Conservation (phyloP, 2,888 invertebrate species). For the Drosophila longiperda region DNA sequence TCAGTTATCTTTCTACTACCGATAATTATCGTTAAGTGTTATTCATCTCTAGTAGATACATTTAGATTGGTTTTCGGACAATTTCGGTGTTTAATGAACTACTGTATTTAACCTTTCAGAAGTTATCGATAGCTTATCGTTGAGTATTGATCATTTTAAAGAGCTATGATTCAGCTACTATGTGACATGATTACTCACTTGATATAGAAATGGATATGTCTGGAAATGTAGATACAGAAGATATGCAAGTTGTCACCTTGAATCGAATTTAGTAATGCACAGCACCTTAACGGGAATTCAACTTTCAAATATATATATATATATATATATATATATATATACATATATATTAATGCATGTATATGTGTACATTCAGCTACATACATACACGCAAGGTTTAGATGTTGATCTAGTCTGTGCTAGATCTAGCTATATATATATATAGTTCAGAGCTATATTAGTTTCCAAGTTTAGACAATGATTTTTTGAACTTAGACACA, state of each 20-base stretch:
- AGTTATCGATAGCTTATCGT: slow-evolving; percentile 14
- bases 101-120: not conserved
- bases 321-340: slow-evolving; percentile 16
- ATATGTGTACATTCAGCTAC: slow-evolving; percentile 31
- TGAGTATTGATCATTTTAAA: slow-evolving; percentile 1
- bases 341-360: slow-evolving; percentile 10
- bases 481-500: slow-evolving; percentile 88
- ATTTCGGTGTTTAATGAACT: not conserved
- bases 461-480: slow-evolving; percentile 18
- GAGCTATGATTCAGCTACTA: slow-evolving; percentile 15
- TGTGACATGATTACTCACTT: slow-evolving; percentile 7
- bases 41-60: not conserved
- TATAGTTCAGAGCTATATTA: not conserved
- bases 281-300: slow-evolving; percentile 59
- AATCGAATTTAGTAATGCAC: slow-evolving; percentile 44
- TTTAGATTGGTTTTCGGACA: not conserved
- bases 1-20: not conserved
- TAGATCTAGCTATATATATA: slow-evolving; percentile 4
- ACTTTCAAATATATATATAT: slow-evolving; percentile 22
- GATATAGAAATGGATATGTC: slow-evolving; percentile 57
- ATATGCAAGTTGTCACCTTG: slow-evolving; percentile 15
- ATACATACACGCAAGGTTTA: slow-evolving; percentile 29
- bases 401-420: slow-evolving; percentile 20
- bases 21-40: not conserved
- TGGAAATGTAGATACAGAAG: slow-evolving; percentile 18